Evolutionary conservation across 64 coral and sea anemone genomes (phyloP).

Genomic region (Platygyra sinensis): DNA sequence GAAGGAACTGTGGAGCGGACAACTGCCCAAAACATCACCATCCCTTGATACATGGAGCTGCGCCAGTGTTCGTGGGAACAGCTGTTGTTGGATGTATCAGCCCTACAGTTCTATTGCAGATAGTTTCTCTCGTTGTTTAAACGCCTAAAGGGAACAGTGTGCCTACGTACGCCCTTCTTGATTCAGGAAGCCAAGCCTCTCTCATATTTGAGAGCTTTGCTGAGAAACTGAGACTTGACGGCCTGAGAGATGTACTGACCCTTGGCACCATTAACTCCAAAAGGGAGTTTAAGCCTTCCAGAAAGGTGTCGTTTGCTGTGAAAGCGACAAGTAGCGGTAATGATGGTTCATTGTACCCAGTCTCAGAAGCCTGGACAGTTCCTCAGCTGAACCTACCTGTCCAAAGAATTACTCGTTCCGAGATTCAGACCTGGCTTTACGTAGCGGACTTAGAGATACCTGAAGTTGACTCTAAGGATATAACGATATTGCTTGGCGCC

Average conservation of each 20-base stretch:
- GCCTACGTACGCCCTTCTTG: too few species aligned
- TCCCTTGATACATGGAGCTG: constrained; percentile 47
- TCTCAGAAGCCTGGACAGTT: constrained; percentile 60
- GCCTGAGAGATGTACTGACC: too few species aligned
- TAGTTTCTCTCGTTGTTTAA: too few species aligned
- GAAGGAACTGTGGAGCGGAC: neutral
- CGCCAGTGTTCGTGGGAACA: constrained; percentile 17
- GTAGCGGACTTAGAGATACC: constrained; percentile 2
- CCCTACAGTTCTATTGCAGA: neutral
- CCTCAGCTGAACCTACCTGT: constrained; percentile 22
- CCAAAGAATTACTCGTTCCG: constrained; percentile 6
- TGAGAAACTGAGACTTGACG: too few species aligned
- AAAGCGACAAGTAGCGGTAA: neutral
- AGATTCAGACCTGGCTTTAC: constrained; percentile 29
- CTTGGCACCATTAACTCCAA: constrained; percentile 47
- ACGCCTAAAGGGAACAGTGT: too few species aligned
- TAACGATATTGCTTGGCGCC: constrained; percentile 39
- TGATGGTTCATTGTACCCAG: neutral
- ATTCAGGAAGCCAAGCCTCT: too few species aligned
- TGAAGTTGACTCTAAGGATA: constrained; percentile 10
- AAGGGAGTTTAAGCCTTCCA: neutral
- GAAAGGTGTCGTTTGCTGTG: constrained; percentile 58
- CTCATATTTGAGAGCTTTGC: too few species aligned
- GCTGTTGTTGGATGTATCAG: neutral
- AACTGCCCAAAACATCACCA: constrained; percentile 47